Evolutionary conservation across 1,140 invertebrate species (phyloP), one percentile per base, ranked within the genome.

Genomic region (Luehdorfia chinensis): DNA sequence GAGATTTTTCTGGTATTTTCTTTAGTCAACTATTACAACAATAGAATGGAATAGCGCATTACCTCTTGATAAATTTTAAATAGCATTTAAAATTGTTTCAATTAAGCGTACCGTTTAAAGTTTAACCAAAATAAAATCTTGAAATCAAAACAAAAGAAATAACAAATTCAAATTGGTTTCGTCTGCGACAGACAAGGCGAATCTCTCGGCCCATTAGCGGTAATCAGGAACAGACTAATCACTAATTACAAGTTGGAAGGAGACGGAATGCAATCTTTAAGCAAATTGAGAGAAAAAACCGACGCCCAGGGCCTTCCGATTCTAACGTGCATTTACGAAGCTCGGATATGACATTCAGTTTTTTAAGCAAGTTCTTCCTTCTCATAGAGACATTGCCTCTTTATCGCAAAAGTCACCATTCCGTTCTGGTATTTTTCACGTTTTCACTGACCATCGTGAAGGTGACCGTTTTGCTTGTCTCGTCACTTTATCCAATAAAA

Each of bases 221-320:
- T 65, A 70, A 72, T 80, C 61, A 66, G 51, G 37, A 56, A 59
- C 72, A 74, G 66, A 67, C 63, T 70, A 66, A 78, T 73, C 70
- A 68, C 64, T 75, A 67, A 75, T 68, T 65, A 65, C 51, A 51
- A 27, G 41, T 37, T 45, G 33, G 39, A 16, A 30, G 25, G 25
- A 47, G 47, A 56, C 53, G 44, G 46, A 61, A 58, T 61, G 61
- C 61, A 68, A 64, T 66, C 60, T 64, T 64, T 61, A 54, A 58
- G 59, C 62, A 60, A 72, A 75, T 70, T 61, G 66, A 70, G 58
- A 75, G 59, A 70, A 70, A 75, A 74, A 73, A 66, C 47, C 31
- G 50, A 51, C 28, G 43, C 39, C 43, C 36, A 5, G 45, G 53
- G 50, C 49, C 36, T 33, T 50, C 47, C 18, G 19, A 45, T 4